Base-by-base conservation (phyloP, 2,888 invertebrate genomes). In the Drosophila barbarae region DNA sequence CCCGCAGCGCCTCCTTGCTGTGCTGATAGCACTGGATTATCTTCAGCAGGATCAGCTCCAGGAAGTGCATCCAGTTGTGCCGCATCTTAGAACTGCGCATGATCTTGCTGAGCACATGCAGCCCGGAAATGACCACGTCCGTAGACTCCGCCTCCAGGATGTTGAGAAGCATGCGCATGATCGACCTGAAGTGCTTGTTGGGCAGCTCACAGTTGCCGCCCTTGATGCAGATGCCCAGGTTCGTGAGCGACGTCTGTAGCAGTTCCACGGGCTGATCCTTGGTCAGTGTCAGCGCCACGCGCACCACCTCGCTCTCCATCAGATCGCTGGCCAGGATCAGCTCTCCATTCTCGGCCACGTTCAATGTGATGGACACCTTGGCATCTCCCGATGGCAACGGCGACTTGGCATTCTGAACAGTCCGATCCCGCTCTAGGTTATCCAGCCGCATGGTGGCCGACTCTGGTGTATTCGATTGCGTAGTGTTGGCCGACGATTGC, bases 31-130 rank as follows among this genome's bases (percentile, higher is more conserved):
- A 95, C 87, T 95, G 94, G 76, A 98, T 93, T 13, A 98, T 95
- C 90, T 95, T 95, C 52, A 98, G 91, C 57, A 97, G 93, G 38
- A 98, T 94, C 57, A 98, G 92, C 91, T 99, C 98, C 58, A 96
- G 94, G 90, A 96, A 98, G 84, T 94, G 94, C 73, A 93, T 92
- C 93, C 98, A 98, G 76, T 94, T 93, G 64, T 93, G 91, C 42
- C 95, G 91, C 78, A 96, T 92, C 87, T 94, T 93, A 36, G 93
- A 92, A 56, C 95, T 93, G 71, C 95, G 93, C 79, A 98, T 92
- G 86, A 98, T 93, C 90, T 97, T 97, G 68, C 95, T 92, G 42
- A 98, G 91, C 21, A 95, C 95, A 84, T 94, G 93, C 53, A 97
- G 92, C 0, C 96, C 95, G 66, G 94, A 92, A 0, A 94, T 93